A percentile compares a stretch with the other conserved stretches of the same genome.
phyloP scores from a whole-genome alignment of 2,797 vertebrate species.

The Clarias fuscus region DNA sequence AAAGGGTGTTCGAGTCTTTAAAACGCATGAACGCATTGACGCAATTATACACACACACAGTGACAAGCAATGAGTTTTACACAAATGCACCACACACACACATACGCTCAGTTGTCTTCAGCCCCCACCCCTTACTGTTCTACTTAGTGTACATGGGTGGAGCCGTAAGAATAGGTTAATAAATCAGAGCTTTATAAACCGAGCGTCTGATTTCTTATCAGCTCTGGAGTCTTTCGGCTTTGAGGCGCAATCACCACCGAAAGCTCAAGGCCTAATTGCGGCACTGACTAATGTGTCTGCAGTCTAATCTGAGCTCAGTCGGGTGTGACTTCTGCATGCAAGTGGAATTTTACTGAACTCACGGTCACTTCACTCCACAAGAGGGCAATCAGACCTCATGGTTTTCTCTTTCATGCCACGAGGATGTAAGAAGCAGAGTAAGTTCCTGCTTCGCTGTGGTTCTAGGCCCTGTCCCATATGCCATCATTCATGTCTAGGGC shows the following conservation, averaged over 20 bases:
- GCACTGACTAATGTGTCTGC: constrained; percentile 41
- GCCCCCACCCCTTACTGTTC: constrained; percentile 27
- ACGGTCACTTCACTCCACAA: constrained; percentile 11
- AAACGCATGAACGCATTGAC: constrained; percentile 9
- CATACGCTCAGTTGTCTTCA: neutral
- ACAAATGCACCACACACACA: neutral
- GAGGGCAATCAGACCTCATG: constrained; percentile 31
- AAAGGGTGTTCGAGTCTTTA: neutral
- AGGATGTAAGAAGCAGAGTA: constrained; percentile 20
- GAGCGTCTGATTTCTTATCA: constrained; percentile 31
- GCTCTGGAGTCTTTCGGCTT: constrained; percentile 6
- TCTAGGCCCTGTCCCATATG: constrained; percentile 7
- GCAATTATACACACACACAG: neutral
- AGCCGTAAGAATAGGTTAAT: neutral
- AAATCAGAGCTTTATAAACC: neutral
- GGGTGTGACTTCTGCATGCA: constrained; percentile 19
- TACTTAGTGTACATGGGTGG: constrained; percentile 29
- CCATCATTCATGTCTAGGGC: neutral
- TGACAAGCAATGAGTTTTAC: neutral
- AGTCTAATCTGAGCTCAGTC: constrained; percentile 7
- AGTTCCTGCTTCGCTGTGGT: constrained; percentile 40
- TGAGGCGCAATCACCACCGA: constrained; percentile 1
- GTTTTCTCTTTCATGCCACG: neutral
- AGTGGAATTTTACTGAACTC: constrained; percentile 47
- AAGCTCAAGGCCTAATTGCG: neutral